These are phyloP conservation scores for Sinohyriopsis cumingii DNA, from an alignment of 2,888 invertebrate species.

Conservation along the genomic window DNA sequence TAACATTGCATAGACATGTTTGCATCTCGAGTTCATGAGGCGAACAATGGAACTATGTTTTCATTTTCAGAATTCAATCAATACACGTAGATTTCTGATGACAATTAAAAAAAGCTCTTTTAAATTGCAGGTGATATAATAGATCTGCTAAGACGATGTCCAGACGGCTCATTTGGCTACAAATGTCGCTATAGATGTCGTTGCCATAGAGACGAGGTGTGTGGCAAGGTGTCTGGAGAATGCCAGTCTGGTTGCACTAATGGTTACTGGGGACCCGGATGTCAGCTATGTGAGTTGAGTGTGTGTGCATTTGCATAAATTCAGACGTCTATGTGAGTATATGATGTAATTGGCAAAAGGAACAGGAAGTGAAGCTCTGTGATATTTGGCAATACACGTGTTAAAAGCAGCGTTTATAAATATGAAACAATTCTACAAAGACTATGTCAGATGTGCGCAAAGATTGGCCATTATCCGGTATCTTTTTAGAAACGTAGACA, in stretches of 20 bases:
- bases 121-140: conserved; percentile 49
- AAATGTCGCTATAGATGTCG: conserved; percentile 58
- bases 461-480: too few species aligned
- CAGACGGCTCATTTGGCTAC: conserved; percentile 59
- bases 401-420: too few species aligned
- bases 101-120: neutral
- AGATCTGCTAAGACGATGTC: conserved; percentile 50
- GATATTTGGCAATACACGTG: too few species aligned
- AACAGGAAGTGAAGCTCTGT: too few species aligned
- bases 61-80: too few species aligned
- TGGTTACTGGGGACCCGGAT: conserved; percentile 64
- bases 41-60: too few species aligned
- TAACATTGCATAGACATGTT: too few species aligned
- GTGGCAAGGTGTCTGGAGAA: conserved; percentile 56
- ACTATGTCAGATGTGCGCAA: too few species aligned
- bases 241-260: conserved; percentile 55
- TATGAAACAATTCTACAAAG: too few species aligned
- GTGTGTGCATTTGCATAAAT: neutral
- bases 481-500: too few species aligned
- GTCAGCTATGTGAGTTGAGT: conserved; percentile 56
- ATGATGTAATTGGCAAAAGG: too few species aligned
- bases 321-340: neutral
- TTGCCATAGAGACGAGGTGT: conserved; percentile 50
- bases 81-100: neutral
- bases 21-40: too few species aligned